A percentile compares a stretch with the other conserved stretches of the same genome.
Conservation (phyloP, 2,888 invertebrate species). For the Tetragonula carbonaria region DNA sequence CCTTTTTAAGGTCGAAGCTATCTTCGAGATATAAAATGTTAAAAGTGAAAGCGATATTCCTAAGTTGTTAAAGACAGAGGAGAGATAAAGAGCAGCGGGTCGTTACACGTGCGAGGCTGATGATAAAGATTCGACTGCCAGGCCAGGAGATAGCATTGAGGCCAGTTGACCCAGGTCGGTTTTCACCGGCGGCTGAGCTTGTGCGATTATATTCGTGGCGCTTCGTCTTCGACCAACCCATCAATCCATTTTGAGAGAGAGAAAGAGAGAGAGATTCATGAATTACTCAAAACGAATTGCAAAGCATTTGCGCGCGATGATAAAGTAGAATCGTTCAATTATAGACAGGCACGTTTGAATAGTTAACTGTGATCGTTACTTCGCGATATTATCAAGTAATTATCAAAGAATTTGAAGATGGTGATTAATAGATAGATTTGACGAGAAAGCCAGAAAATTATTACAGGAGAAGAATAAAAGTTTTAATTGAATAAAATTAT, state of each 20-base stretch:
- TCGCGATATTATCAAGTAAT: no score
- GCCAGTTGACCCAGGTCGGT: conserved; percentile 76
- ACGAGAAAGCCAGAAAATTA: neutral
- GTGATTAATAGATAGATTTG: neutral
- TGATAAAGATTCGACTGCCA: conserved; percentile 68
- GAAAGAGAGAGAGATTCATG: neutral
- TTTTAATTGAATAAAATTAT: neutral
- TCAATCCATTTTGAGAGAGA: conserved; percentile 22
- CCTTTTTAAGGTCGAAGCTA: no score
- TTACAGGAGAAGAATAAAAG: neutral
- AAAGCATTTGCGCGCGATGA: neutral
- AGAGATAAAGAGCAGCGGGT: neutral
- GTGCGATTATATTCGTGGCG: conserved; percentile 60
- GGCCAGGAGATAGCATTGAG: conserved; percentile 59
- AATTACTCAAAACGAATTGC: neutral
- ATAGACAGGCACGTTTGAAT: no score
- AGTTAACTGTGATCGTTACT: no score
- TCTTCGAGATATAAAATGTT: neutral
- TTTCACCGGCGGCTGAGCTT: conserved; percentile 55
- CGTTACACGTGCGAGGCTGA: conserved; percentile 49
- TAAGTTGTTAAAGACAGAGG: neutral
- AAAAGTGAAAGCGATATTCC: neutral
- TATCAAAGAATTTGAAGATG: neutral
- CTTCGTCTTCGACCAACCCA: conserved; percentile 28
- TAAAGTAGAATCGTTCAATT: neutral